Evolutionary conservation across 2,113 vertebrate genomes (phyloP).

Genomic region (Aspidoscelis tigris): DNA sequence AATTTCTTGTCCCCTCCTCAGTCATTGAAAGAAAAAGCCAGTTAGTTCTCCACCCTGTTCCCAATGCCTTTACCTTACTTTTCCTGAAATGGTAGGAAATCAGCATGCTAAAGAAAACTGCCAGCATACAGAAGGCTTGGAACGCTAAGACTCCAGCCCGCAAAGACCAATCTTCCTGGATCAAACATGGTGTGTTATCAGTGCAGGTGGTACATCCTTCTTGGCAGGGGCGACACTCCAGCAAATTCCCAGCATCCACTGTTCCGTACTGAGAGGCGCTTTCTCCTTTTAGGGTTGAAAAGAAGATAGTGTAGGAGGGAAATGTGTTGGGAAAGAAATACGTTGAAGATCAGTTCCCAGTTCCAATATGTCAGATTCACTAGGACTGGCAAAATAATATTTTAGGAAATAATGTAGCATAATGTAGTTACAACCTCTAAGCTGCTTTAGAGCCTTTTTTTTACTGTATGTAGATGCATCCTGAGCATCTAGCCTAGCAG

Average conservation of each 20-base stretch:
- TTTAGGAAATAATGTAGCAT: too few relatives aligned
- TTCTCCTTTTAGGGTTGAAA: constrained; percentile 46
- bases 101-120: constrained; percentile 92
- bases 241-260: constrained; percentile 58
- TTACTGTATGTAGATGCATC: too few relatives aligned
- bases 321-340: background rate
- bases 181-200: constrained; percentile 84
- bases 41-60: background rate
- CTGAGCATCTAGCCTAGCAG: too few relatives aligned
- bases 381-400: background rate
- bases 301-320: constrained; percentile 13
- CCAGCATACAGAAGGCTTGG: constrained; percentile 89
- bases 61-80: constrained; percentile 80
- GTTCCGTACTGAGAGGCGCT: background rate
- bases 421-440: too few relatives aligned
- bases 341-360: background rate
- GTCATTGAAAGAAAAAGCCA: background rate
- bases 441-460: too few relatives aligned
- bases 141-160: constrained; percentile 79
- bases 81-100: constrained; percentile 83
- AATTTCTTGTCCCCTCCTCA: background rate
- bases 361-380: background rate
- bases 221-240: constrained; percentile 84
- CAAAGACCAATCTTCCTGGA: constrained; percentile 82
- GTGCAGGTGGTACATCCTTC: constrained; percentile 84